A percentile compares a stretch with the other conserved stretches of the same genome.
Conservation (phyloP, 2,113 vertebrate genomes). For the Megaceryle maxima region DNA sequence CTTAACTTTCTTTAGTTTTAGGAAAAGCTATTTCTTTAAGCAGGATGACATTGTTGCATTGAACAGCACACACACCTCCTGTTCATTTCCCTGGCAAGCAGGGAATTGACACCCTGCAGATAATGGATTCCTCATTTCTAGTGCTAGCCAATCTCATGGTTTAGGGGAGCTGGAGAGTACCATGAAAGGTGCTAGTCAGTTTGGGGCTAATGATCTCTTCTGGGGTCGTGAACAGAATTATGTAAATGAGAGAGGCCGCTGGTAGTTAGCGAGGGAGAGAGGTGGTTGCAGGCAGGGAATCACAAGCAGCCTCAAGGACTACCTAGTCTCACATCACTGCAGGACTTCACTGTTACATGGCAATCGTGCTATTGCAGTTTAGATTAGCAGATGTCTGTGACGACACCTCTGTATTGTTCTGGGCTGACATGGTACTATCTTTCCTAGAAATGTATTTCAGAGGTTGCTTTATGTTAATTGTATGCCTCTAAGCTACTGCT, state of each 20-base stretch:
- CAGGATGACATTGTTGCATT: no score
- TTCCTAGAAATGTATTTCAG: background rate
- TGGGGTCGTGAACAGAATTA: background rate
- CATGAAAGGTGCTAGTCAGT: background rate
- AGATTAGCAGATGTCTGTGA: background rate
- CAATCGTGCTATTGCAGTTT: background rate
- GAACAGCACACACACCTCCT: background rate
- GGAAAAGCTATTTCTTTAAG: background rate
- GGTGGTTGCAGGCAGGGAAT: background rate
- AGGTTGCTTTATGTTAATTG: background rate
- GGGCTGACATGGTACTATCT: background rate
- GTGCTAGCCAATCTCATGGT: background rate
- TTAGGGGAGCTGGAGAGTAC: background rate
- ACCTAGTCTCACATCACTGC: background rate
- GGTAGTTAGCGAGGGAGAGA: background rate
- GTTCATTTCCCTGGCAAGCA: background rate
- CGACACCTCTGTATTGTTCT: background rate
- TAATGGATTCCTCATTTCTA: background rate
- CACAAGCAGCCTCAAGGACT: background rate
- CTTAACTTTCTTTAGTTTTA: background rate
- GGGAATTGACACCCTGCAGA: background rate
- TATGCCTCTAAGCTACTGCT: background rate
- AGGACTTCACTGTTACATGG: background rate
- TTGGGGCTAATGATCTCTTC: background rate
- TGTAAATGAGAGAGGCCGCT: background rate